Evolutionary conservation across 2,797 vertebrate species (phyloP).

Genomic region (Coracias cyanogaster): DNA sequence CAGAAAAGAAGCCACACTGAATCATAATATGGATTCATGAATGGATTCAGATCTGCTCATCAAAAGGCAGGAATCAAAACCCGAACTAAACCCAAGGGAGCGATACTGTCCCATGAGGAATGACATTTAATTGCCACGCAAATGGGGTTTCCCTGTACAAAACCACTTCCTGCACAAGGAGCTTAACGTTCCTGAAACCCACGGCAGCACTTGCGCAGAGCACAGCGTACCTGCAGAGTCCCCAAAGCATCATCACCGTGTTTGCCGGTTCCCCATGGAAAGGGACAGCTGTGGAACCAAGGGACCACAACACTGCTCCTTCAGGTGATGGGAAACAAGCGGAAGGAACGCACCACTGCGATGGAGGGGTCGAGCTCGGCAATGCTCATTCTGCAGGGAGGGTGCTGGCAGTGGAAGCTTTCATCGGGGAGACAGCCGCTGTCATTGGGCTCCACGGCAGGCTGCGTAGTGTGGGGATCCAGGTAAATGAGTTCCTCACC

Average conservation of each 20-base stretch:
- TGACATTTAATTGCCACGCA: background rate
- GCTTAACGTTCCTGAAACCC: accelerated
- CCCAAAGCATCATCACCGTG: background rate
- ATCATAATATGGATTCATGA: accelerated
- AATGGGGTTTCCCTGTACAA: background rate
- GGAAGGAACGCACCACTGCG: conserved; percentile 86
- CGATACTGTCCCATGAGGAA: background rate
- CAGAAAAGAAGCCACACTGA: background rate
- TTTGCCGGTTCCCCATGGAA: background rate
- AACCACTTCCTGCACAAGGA: background rate
- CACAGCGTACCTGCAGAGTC: background rate
- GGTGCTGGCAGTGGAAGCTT: conserved; percentile 97
- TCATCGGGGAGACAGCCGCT: conserved; percentile 86
- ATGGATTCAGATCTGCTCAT: background rate
- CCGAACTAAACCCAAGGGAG: background rate
- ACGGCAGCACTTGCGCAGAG: background rate
- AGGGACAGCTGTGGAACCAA: background rate
- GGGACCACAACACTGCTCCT: background rate
- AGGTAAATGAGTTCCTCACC: conserved; percentile 96
- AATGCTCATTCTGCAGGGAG: conserved; percentile 96
- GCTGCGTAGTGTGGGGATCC: conserved; percentile 97
- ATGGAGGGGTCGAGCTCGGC: conserved; percentile 97
- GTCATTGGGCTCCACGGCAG: conserved; percentile 86
- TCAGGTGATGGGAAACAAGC: accelerated
- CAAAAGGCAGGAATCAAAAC: background rate